Base-by-base conservation (phyloP, 2,888 invertebrate species). In the Caenorhabditis auriculariae region DNA sequence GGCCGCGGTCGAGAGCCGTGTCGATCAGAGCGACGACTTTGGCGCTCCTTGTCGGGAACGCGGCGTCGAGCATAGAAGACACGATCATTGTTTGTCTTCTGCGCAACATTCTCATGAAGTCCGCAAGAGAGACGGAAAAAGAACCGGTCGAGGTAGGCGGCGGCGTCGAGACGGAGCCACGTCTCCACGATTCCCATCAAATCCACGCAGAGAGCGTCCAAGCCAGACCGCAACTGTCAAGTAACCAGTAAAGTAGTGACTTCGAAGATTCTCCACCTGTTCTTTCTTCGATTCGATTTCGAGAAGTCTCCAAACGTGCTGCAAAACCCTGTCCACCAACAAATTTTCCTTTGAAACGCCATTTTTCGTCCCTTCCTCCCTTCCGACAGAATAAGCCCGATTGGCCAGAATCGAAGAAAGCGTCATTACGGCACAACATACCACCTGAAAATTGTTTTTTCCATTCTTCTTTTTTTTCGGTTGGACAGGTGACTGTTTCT, bases 191-290 rank as follows among this genome's bases (percentile, higher is more conserved):
- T 74, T n/a, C 62, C 54, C 21, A 78, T 49, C 27, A 78, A 49
- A 54, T 78, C 78, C 6, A 78, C 60, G 24, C 77, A 59, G 15
- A 78, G 62, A 5, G 74, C 73, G 45, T 77, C 74, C 32, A 78
- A 67, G 12, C 77, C 78, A 23, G 57, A 49, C 42, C 58, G 45
- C 55, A 71, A 47, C 59, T 68, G 27, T 32, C 7, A 41, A 5
- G 0, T 1, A 12, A 17, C n/a, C 2, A 46, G 19, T 1, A 12
- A 35, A 4, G 24, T 26, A 15, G 9, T 29, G 19, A 28, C 6
- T 2, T 12, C n/a, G n/a, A n/a, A 17, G 15, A 9, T n/a, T 35
- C 0, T 21, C 15, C n/a, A 60, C 60, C 50, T 60, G 67, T 15
- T 70, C 70, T 55, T 61, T 67, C 23, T 50, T 45, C 29, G 60